phyloP scores from a whole-genome alignment of 2,113 vertebrate species.

The Orientallactaga bullata region DNA sequence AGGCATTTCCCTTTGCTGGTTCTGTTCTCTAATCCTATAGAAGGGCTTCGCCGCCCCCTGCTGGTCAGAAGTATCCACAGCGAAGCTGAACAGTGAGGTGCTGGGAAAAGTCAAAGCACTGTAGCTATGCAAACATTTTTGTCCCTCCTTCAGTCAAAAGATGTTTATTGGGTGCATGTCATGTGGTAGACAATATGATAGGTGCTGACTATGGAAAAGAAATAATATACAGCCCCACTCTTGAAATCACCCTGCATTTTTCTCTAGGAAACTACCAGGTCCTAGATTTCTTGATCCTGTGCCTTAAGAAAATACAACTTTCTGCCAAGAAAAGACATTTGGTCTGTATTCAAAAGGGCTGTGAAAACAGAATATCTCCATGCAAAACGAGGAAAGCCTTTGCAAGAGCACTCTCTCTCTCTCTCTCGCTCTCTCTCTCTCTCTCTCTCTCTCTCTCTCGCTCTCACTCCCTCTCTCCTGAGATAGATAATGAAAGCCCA shows the following conservation, averaged over 20 bases:
- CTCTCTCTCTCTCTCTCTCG: too few relatives aligned
- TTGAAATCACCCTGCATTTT: slow-evolving; percentile 33
- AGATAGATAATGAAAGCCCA: too few relatives aligned
- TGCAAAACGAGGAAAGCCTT: neutral
- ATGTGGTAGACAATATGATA: neutral
- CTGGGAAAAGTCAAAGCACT: neutral
- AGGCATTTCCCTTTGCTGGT: neutral
- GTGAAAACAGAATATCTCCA: neutral
- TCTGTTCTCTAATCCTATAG: neutral
- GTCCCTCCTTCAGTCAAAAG: slow-evolving; percentile 12
- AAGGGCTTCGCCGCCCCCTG: slow-evolving; percentile 67
- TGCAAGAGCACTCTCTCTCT: neutral
- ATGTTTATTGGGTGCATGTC: neutral
- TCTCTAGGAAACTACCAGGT: slow-evolving; percentile 20
- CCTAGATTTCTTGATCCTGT: neutral
- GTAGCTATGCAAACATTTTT: neutral
- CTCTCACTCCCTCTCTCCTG: too few relatives aligned
- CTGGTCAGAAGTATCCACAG: slow-evolving; percentile 35
- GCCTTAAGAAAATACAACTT: neutral
- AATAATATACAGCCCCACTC: neutral
- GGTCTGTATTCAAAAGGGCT: neutral
- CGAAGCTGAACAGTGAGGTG: neutral
- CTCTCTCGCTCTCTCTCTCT: too few relatives aligned
- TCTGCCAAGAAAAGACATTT: neutral
- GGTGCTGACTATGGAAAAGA: neutral